Conservation (phyloP, 37 sponge, comb jelly and placozoan species). For the Lycopodina hypogea region DNA sequence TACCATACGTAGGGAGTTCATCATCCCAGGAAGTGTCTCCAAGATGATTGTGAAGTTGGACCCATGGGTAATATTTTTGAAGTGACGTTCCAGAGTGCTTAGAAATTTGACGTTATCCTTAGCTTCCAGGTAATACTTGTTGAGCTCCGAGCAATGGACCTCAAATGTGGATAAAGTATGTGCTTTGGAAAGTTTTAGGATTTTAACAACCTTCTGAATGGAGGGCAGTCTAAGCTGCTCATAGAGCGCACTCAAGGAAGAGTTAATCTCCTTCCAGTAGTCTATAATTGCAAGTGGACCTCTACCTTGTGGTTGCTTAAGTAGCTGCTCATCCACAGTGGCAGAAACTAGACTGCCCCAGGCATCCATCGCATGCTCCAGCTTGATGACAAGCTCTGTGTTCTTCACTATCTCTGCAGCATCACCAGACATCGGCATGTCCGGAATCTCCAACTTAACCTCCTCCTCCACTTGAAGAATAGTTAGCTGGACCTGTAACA, state of each 20-base stretch:
- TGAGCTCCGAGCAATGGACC: constrained; percentile 81
- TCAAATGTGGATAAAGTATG: constrained; percentile 79
- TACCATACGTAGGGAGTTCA: constrained; percentile 99
- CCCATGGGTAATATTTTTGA: constrained; percentile 97
- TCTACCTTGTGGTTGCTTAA: constrained; percentile 74
- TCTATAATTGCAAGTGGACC: constrained; percentile 97
- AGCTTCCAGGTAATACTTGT: constrained; percentile 91
- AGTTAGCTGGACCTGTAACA: constrained; percentile 64
- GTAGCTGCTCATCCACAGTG: constrained; percentile 73
- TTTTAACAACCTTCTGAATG: constrained; percentile 63
- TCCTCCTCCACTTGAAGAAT: constrained; percentile 96
- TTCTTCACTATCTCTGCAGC: constrained; percentile 53
- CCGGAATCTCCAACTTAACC: constrained; percentile 89
- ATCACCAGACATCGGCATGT: constrained; percentile 46
- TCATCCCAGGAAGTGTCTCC: constrained; percentile 91
- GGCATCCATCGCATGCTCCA: constrained; percentile 75
- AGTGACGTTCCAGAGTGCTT: constrained; percentile 95
- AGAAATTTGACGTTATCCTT: constrained; percentile 98
- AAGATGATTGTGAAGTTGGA: constrained; percentile 78
- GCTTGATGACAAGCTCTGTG: constrained; percentile 46
- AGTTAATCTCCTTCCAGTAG: constrained; percentile 94
- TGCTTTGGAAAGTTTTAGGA: constrained; percentile 68
- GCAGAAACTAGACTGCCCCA: constrained; percentile 81
- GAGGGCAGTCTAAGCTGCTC: constrained; percentile 87
- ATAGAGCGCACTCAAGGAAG: constrained; percentile 79